Base-by-base conservation (phyloP, 2,797 vertebrate species). In the Hipposideros larvatus region DNA sequence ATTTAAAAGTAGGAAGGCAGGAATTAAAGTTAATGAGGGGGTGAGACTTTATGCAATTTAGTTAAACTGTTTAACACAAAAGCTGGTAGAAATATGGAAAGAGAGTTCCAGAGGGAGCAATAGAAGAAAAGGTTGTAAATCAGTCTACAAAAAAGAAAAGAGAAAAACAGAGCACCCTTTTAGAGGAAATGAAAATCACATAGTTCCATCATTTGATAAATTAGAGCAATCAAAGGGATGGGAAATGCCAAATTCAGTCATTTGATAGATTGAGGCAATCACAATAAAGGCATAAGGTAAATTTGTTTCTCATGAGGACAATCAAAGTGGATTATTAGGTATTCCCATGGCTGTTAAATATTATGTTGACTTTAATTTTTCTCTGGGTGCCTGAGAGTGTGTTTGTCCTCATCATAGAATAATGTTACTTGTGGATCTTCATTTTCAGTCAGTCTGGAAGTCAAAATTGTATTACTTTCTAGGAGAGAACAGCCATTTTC, bases 281-380 rank as follows among this genome's bases (percentile, higher is more conserved):
- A 96, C 96, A 98, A 95, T 87, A 26, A 93, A 13, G 16, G 95
- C 66, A 77, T 86, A 96, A 98, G 94, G 28, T 96, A 98, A 89
- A 68, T 97, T 90, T 91, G 41, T 97, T 97, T 97, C 5, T 85
- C 96, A 92, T 71, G 95, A 97, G 63, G 7, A 68, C 71, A 43
- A 94, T 98, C 82, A 96, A 46, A 94, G 89, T 84, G 65, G 96
- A 77, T 92, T 0, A 93, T 96, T 97, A 91, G 68, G 6, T 95
- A 94, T 88, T 98, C 66, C 31, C 91, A 92, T 91, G 66, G 34
- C 96, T 98, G 79, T 97, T 98, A 98, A 96, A 65, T 73, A 97
- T 97, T 97, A 97, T 95, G 92, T 91, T 97, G 87, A 96, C 46
- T 97, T 98, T 97, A 87, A 95, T 77, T 96, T n/a, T 73, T 86